phyloP scores from a whole-genome alignment of 1,140 invertebrate genomes.

The Drosophila sp. region DNA sequence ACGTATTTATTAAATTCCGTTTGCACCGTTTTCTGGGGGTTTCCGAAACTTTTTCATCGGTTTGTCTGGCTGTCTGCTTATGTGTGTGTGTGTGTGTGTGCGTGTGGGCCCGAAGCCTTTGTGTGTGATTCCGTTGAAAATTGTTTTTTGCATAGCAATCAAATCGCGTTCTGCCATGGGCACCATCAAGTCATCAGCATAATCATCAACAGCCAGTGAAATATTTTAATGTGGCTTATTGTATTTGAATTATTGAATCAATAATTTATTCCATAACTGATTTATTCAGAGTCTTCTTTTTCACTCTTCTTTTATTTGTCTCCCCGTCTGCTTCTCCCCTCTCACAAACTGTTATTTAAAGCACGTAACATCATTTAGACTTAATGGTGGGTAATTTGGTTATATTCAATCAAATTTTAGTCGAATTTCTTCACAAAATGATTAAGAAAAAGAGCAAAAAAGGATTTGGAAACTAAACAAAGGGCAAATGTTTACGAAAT shows the following conservation, averaged over 20 bases:
- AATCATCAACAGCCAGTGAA: slow-evolving; percentile 13
- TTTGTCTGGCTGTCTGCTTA: slow-evolving; percentile 7
- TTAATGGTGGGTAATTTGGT: slow-evolving; percentile 54
- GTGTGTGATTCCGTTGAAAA: slow-evolving; percentile 23
- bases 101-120: slow-evolving; percentile 9
- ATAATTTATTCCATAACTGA: slow-evolving; percentile 59
- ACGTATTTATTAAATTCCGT: slow-evolving; percentile 78
- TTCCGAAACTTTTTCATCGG: slow-evolving; percentile 55
- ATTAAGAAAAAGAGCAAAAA: too few species aligned
- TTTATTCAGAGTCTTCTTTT: slow-evolving; percentile 29
- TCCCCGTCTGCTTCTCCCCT: too few species aligned
- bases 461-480: too few species aligned
- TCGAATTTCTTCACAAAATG: slow-evolving; percentile 26
- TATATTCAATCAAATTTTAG: slow-evolving; percentile 16
- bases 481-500: too few species aligned
- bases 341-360: slow-evolving; percentile 2
- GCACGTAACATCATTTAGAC: slow-evolving; percentile 48
- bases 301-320: not conserved
- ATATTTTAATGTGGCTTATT: slow-evolving; percentile 58
- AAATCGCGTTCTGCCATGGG: slow-evolving; percentile 33
- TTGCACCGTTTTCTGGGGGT: slow-evolving; percentile 58
- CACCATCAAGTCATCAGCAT: slow-evolving; percentile 34
- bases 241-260: slow-evolving; percentile 57
- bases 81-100: slow-evolving; percentile 14
- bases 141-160: slow-evolving; percentile 63